Conservation (phyloP, 2,888 invertebrate species). For the Bombylius major region DNA sequence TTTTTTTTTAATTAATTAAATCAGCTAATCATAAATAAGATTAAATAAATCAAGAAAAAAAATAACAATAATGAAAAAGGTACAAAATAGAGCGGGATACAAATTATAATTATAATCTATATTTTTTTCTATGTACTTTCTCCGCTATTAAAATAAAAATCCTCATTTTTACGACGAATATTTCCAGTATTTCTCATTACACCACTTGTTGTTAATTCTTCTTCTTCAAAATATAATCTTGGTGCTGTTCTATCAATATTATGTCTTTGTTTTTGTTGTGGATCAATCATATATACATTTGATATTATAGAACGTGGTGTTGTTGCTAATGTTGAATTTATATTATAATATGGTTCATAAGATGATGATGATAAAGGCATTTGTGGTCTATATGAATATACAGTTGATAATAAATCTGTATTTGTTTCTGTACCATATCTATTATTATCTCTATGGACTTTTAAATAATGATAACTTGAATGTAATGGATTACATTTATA, state of each 20-base stretch:
- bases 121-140: background rate
- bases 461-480: slow-evolving; percentile 27
- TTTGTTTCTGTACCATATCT: slow-evolving; percentile 3
- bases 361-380: background rate
- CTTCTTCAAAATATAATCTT: background rate
- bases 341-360: background rate
- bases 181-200: background rate
- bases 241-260: background rate
- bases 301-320: background rate
- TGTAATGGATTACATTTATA: slow-evolving; percentile 33
- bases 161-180: background rate
- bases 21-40: too few relatives aligned
- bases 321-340: background rate
- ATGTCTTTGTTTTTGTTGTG: background rate
- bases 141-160: background rate
- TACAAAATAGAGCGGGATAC: too few relatives aligned
- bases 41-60: too few relatives aligned
- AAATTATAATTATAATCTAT: too few relatives aligned
- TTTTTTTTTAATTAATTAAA: too few relatives aligned
- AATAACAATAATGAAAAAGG: too few relatives aligned
- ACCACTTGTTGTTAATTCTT: background rate
- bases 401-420: background rate
- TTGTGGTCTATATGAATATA: background rate
- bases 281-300: background rate
- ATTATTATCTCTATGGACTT: slow-evolving; percentile 16